These are phyloP conservation scores for Heliconius hortense DNA, from an alignment of 2,888 invertebrate genomes.

Conservation along the genomic window DNA sequence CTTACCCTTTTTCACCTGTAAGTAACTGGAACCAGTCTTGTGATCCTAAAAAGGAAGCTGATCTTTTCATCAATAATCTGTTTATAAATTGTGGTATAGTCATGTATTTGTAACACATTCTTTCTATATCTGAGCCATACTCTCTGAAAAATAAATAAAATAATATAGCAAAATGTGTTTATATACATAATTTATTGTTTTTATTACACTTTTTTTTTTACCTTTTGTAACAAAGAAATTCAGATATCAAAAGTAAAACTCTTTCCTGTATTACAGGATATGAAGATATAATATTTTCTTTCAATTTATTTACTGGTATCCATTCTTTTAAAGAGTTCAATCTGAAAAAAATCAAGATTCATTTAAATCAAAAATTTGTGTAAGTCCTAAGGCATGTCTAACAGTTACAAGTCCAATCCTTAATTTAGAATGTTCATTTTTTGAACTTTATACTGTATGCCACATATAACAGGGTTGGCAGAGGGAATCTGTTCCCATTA, in stretches of 20 bases:
- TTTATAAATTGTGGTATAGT: constrained; percentile 79
- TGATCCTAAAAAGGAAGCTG: constrained; percentile 74
- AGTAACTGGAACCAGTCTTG: constrained; percentile 77
- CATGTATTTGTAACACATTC: constrained; percentile 81
- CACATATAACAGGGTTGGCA: too few species aligned
- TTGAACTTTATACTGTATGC: too few species aligned
- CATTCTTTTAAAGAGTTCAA: constrained; percentile 60
- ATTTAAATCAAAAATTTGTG: background rate
- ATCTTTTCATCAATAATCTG: constrained; percentile 80
- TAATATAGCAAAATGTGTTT: background rate
- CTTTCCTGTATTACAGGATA: constrained; percentile 87
- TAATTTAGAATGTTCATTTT: background rate
- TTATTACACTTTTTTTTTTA: constrained; percentile 40
- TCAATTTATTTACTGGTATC: constrained; percentile 60
- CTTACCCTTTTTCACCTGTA: constrained; percentile 70
- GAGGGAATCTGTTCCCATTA: too few species aligned
- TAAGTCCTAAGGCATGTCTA: background rate
- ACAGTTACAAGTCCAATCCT: background rate
- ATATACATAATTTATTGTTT: background rate
- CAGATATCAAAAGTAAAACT: constrained; percentile 82
- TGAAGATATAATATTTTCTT: constrained; percentile 78
- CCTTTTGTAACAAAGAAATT: constrained; percentile 85
- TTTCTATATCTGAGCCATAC: constrained; percentile 76
- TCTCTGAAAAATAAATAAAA: constrained; percentile 58
- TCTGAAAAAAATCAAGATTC: constrained; percentile 50